phyloP scores from a whole-genome alignment of 1,140 invertebrate species.

The Pissodes strobi region DNA sequence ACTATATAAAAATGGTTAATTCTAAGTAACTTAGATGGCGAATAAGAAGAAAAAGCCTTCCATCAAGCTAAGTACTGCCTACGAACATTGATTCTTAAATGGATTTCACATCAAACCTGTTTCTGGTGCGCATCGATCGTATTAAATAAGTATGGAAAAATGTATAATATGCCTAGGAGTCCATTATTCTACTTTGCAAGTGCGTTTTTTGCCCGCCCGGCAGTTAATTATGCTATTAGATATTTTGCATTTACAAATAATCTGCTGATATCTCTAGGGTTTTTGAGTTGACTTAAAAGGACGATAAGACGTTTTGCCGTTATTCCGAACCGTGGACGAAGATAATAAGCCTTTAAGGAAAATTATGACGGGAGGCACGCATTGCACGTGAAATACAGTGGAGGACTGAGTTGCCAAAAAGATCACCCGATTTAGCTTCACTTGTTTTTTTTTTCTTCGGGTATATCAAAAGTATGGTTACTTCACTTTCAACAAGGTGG shows the following conservation, averaged over 20 bases:
- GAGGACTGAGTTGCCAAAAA: too few relatives aligned
- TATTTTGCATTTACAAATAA: background rate
- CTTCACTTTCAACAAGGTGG: too few relatives aligned
- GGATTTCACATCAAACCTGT: constrained; percentile 25
- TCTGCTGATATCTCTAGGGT: too few relatives aligned
- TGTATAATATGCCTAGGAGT: constrained; percentile 15
- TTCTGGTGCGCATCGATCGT: background rate
- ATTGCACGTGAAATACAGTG: too few relatives aligned
- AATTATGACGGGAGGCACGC: too few relatives aligned
- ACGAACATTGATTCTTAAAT: constrained; percentile 21
- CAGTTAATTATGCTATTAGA: constrained; percentile 12
- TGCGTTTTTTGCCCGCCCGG: background rate
- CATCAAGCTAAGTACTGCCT: constrained; percentile 19
- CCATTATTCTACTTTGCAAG: constrained; percentile 22
- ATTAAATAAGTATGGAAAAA: constrained; percentile 20
- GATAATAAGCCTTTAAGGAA: too few relatives aligned
- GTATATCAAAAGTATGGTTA: too few relatives aligned
- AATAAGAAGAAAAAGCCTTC: background rate
- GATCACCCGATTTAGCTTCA: too few relatives aligned
- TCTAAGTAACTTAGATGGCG: constrained; percentile 4
- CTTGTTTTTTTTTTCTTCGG: too few relatives aligned
- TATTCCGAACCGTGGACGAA: too few relatives aligned
- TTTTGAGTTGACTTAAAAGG: too few relatives aligned
- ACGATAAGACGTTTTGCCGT: too few relatives aligned
- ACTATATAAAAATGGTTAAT: constrained; percentile 2